Conservation (phyloP, 2,113 vertebrate genomes). For the Carassius auratus region DNA sequence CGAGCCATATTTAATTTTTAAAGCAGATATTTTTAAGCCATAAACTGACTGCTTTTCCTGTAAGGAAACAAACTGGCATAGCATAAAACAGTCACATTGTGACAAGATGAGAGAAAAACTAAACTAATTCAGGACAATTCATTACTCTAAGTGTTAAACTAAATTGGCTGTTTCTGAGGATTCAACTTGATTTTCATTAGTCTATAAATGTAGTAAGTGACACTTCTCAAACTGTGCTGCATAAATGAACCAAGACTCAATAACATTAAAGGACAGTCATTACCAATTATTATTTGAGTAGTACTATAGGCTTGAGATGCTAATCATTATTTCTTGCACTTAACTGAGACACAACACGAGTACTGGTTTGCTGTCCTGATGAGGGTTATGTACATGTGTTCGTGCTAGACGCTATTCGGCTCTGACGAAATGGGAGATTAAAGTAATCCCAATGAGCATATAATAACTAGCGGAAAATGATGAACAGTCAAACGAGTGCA, state of each 20-base stretch:
- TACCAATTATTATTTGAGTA: background rate
- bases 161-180: background rate
- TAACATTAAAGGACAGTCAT: background rate
- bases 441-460: slow-evolving; percentile 54
- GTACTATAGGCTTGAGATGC: background rate
- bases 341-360: background rate
- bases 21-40: background rate
- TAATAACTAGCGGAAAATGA: slow-evolving; percentile 52
- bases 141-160: background rate
- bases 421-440: slow-evolving; percentile 60
- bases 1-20: background rate
- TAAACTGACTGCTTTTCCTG: background rate
- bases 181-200: slow-evolving; percentile 3
- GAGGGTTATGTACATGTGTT: slow-evolving; percentile 1
- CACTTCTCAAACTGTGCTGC: background rate
- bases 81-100: background rate
- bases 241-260: background rate
- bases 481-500: slow-evolving; percentile 65
- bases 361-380: background rate
- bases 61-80: background rate
- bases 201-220: background rate
- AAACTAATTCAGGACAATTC: background rate
- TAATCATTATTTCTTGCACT: background rate
- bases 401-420: background rate
- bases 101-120: background rate